Conservation (phyloP, 2,113 vertebrate genomes). For the Stomatorhinus ivindoensis region DNA sequence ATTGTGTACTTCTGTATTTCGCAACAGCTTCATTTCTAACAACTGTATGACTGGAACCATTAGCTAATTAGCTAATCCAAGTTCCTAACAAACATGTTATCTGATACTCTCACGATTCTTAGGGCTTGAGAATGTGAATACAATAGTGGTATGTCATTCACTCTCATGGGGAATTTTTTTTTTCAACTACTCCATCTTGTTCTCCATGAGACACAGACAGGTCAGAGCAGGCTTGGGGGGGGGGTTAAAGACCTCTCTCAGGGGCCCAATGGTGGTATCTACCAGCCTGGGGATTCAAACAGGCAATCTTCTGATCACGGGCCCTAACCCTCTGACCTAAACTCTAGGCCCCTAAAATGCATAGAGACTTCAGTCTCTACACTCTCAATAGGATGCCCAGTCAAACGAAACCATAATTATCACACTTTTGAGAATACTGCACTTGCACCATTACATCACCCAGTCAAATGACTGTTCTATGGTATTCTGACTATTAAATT, state of each 20-base stretch:
- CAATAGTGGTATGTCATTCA: not conserved
- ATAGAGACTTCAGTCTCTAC: not conserved
- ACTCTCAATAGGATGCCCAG: not conserved
- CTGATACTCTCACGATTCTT: not conserved
- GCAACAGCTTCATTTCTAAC: not conserved
- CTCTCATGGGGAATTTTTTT: not conserved
- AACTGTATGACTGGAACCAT: not conserved
- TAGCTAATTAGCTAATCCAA: not conserved
- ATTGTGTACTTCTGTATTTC: not conserved
- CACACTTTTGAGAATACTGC: not conserved
- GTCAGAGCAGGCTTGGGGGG: not conserved
- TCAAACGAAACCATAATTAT: not conserved
- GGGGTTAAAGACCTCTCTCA: not conserved
- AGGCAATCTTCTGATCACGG: not conserved
- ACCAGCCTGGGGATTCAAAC: not conserved
- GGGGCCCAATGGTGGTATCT: not conserved
- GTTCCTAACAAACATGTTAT: not conserved
- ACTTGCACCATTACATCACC: not conserved
- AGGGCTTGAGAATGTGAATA: not conserved
- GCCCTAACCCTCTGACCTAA: not conserved
- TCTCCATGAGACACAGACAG: not conserved
- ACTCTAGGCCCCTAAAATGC: not conserved
- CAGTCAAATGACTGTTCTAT: not conserved
- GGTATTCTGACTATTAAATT: not conserved
- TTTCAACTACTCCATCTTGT: not conserved